phyloP scores from a whole-genome alignment of 2,888 invertebrate species.

The Leptopterna dolabrata region DNA sequence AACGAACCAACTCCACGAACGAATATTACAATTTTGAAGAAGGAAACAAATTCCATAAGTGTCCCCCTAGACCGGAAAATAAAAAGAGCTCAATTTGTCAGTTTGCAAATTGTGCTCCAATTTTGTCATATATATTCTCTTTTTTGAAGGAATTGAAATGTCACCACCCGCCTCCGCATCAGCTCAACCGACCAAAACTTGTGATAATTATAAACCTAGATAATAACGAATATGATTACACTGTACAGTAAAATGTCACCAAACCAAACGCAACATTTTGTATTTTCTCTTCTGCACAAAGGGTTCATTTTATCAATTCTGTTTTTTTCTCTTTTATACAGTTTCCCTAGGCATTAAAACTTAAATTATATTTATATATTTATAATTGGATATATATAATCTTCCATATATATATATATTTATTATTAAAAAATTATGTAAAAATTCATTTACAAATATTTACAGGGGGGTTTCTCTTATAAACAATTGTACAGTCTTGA shows the following conservation, averaged over 20 bases:
- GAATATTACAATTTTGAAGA: not conserved
- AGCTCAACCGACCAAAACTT: not conserved
- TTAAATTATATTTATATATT: conserved; percentile 58
- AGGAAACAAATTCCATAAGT: not conserved
- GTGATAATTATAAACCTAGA: conserved; percentile 30
- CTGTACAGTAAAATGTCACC: conserved; percentile 56
- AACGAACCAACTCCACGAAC: not conserved
- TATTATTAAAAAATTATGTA: conserved; percentile 60
- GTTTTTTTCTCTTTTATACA: conserved; percentile 34
- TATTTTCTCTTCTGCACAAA: not conserved
- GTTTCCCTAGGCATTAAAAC: conserved; percentile 53
- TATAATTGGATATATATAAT: conserved; percentile 53
- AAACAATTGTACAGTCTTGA: conserved; percentile 61
- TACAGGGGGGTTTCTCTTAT: conserved; percentile 53
- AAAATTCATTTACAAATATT: conserved; percentile 61
- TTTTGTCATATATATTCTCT: not conserved
- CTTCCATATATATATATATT: conserved; percentile 57
- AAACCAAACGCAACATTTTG: conserved; percentile 27
- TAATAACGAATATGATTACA: conserved; percentile 56
- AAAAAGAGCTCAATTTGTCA: not conserved
- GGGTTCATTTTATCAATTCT: conserved; percentile 39
- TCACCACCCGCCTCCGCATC: not conserved
- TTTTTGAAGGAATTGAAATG: not conserved
- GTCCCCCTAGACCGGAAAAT: conserved; percentile 9
- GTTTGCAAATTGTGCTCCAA: not conserved